Conservation (phyloP, 2,888 invertebrate species). For the Microctonus aethiopoides region DNA sequence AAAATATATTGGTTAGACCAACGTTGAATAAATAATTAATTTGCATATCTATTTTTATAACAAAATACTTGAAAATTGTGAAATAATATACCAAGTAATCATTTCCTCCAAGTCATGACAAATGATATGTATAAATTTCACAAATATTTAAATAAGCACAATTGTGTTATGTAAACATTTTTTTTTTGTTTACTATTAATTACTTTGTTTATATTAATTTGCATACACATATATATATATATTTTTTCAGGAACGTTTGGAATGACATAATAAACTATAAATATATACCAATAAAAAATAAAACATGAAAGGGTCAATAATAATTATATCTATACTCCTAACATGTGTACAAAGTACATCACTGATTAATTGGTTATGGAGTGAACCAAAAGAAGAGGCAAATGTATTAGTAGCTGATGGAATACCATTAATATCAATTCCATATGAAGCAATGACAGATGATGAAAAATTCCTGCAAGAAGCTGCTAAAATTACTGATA, state of each 20-base stretch:
- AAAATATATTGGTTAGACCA: not conserved
- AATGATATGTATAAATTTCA: not conserved
- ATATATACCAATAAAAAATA: not conserved
- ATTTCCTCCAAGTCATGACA: too few species aligned
- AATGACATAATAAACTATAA: not conserved
- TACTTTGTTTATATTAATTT: not conserved
- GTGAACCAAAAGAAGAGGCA: slow-evolving; percentile 44
- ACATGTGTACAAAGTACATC: slow-evolving; percentile 42
- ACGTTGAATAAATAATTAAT: not conserved
- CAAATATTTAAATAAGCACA: too few species aligned
- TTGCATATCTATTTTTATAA: not conserved
- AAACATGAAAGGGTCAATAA: slow-evolving; percentile 6
- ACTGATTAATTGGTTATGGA: slow-evolving; percentile 61
- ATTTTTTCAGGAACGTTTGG: not conserved
- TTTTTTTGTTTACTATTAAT: not conserved
- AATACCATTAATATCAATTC: slow-evolving; percentile 58
- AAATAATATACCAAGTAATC: not conserved
- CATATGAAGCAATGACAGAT: slow-evolving; percentile 62
- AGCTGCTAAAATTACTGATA: slow-evolving; percentile 71
- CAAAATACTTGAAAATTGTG: not conserved
- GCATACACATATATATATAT: not conserved
- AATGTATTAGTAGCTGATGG: slow-evolving; percentile 51
- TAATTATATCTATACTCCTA: not conserved
- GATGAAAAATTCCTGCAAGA: slow-evolving; percentile 76
- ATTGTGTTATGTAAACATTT: not conserved